Conservation (phyloP, 2,113 vertebrate genomes). For the Cyprinodon tularosa region DNA sequence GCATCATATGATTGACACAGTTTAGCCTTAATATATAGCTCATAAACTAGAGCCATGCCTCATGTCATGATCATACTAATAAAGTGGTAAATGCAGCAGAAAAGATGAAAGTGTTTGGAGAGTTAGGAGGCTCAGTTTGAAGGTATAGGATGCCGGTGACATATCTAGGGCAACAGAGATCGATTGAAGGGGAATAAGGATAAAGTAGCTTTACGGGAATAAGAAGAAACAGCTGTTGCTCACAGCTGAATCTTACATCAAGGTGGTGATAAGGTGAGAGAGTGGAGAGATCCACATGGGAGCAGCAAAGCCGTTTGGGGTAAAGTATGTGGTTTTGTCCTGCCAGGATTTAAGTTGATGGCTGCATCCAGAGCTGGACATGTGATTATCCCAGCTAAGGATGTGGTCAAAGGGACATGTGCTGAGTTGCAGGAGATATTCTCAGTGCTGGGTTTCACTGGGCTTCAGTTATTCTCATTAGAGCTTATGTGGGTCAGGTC, state of each 20-base stretch:
- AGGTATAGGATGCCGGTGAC: conserved; percentile 42
- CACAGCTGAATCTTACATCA: conserved; percentile 35
- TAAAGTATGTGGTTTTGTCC: conserved; percentile 20
- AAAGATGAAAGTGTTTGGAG: conserved; percentile 21
- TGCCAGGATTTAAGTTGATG: neutral
- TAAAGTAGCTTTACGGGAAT: conserved; percentile 31
- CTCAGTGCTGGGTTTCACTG: conserved; percentile 15
- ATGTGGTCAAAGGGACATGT: conserved; percentile 10
- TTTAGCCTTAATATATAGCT: conserved; percentile 8
- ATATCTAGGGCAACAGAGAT: conserved; percentile 40
- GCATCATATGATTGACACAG: neutral
- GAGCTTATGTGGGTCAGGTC: conserved; percentile 30
- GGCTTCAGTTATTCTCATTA: conserved; percentile 27
- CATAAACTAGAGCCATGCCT: conserved; percentile 2
- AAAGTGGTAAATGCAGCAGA: conserved; percentile 6
- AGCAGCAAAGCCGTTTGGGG: conserved; percentile 8
- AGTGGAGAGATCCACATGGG: conserved; percentile 36
- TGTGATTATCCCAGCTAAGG: conserved; percentile 15
- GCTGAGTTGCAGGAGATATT: conserved; percentile 22
- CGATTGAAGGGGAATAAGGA: conserved; percentile 41
- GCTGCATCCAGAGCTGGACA: neutral
- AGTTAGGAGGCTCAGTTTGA: conserved; percentile 17
- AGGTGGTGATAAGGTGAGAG: conserved; percentile 45
- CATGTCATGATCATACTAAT: conserved; percentile 25
- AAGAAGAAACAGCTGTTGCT: conserved; percentile 65